Conservation (phyloP, 2,888 invertebrate species). For the Noctua janthina region DNA sequence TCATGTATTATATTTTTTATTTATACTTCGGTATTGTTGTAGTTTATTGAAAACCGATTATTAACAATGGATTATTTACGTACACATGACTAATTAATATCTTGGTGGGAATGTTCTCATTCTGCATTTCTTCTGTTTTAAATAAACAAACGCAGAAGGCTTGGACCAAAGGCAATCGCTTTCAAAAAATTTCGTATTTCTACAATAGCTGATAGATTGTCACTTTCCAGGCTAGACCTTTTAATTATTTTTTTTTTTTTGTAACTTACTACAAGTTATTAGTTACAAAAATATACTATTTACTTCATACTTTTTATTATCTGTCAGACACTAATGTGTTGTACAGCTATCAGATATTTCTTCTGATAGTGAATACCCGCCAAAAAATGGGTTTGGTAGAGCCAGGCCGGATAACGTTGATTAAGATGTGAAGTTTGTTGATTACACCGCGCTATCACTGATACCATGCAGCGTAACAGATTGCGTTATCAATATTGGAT, state of each 20-base stretch:
- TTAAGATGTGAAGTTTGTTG: constrained; percentile 75
- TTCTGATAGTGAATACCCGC: constrained; percentile 42
- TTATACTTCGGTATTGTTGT: not conserved
- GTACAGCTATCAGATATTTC: constrained; percentile 36
- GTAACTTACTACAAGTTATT: not conserved
- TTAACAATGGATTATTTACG: constrained; percentile 28
- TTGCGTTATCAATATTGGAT: constrained; percentile 77
- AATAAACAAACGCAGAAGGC: not conserved
- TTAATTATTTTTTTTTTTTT: not conserved
- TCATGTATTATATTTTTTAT: not conserved
- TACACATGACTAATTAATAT: constrained; percentile 24
- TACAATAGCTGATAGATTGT: not conserved
- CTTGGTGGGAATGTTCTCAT: not conserved
- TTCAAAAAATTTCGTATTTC: not conserved
- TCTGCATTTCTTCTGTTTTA: constrained; percentile 16
- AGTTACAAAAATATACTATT: too few relatives aligned
- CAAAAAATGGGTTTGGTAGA: constrained; percentile 59
- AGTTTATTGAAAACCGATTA: constrained; percentile 7
- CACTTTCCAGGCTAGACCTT: not conserved
- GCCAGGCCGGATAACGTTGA: constrained; percentile 69
- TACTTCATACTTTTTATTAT: constrained; percentile 13
- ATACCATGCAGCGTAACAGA: constrained; percentile 73
- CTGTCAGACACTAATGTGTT: constrained; percentile 37
- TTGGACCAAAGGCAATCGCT: not conserved
- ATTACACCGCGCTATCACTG: constrained; percentile 73